Percentiles rank a stretch among this genome's conserved stretches.
Conservation (phyloP, 2,888 invertebrate species). For the Margaritifera margaritifera region DNA sequence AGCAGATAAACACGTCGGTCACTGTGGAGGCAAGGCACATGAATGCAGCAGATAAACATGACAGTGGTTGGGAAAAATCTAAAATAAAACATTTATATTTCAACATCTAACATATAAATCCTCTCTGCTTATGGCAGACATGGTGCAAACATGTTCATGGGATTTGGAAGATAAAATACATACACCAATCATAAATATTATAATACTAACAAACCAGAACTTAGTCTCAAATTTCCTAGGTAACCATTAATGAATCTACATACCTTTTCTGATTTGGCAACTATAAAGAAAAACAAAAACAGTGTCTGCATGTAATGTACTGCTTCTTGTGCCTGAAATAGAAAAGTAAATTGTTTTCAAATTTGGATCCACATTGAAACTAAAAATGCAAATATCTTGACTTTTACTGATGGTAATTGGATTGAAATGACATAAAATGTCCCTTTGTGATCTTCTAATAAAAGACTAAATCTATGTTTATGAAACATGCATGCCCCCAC, state of each 20-base stretch:
- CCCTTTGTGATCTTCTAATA: background rate
- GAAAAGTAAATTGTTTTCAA: constrained; percentile 1
- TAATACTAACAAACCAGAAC: no score
- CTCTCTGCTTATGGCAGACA: no score
- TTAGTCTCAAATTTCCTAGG: background rate
- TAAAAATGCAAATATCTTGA: no score
- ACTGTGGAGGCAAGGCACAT: no score
- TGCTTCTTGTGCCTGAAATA: constrained; percentile 58
- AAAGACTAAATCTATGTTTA: background rate
- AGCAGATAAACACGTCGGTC: no score
- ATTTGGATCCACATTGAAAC: background rate
- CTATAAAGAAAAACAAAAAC: constrained; percentile 57
- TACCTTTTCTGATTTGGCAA: constrained; percentile 61
- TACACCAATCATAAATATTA: no score
- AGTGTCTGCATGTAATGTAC: constrained; percentile 62
- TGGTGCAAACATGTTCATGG: no score
- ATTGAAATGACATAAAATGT: background rate
- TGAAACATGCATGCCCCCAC: background rate
- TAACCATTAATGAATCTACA: constrained; percentile 9
- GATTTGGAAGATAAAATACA: no score
- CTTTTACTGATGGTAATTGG: background rate
- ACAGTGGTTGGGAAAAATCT: no score
- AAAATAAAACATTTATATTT: no score
- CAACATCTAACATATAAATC: no score
- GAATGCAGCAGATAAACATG: no score